Percentiles rank a stretch among this genome's conserved stretches.
phyloP scores from a whole-genome alignment of 1,140 invertebrate genomes.

The Camponotus floridanus region DNA sequence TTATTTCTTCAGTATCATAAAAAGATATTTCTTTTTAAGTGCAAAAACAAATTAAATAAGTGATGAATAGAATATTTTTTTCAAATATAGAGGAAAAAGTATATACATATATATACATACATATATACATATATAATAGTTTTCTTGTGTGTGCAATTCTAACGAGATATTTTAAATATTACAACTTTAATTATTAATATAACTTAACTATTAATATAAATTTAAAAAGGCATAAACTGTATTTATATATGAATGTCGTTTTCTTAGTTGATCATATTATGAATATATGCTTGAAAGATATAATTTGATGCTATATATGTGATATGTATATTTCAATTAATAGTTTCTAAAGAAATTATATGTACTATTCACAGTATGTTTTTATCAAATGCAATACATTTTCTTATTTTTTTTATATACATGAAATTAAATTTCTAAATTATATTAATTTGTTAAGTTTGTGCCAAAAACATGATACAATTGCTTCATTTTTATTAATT shows the following conservation, averaged over 20 bases:
- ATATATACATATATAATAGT: slow-evolving; percentile 7
- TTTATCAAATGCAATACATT: slow-evolving; percentile 12
- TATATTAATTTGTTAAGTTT: neutral
- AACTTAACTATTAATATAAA: slow-evolving; percentile 20
- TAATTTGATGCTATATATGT: neutral
- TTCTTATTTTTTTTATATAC: neutral
- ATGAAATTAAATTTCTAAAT: slow-evolving; percentile 6
- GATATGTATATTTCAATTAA: no score
- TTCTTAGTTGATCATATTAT: slow-evolving; percentile 1
- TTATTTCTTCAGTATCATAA: slow-evolving; percentile 7
- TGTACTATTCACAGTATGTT: neutral
- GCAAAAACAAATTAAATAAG: slow-evolving; percentile 5
- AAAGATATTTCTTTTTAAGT: neutral
- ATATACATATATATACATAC: neutral
- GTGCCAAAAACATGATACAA: neutral
- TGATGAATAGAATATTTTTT: slow-evolving; percentile 51
- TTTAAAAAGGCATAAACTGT: slow-evolving; percentile 16
- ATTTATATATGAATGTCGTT: slow-evolving; percentile 3
- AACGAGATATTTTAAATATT: slow-evolving; percentile 64
- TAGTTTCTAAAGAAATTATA: neutral
- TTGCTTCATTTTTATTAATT: neutral
- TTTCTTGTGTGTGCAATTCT: slow-evolving; percentile 22
- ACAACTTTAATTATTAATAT: slow-evolving; percentile 36
- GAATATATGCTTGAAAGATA: slow-evolving; percentile 51
- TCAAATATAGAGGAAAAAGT: slow-evolving; percentile 5